Evolutionary conservation across 2,113 vertebrate species (phyloP).

Genomic region (Clinocottus analis): DNA sequence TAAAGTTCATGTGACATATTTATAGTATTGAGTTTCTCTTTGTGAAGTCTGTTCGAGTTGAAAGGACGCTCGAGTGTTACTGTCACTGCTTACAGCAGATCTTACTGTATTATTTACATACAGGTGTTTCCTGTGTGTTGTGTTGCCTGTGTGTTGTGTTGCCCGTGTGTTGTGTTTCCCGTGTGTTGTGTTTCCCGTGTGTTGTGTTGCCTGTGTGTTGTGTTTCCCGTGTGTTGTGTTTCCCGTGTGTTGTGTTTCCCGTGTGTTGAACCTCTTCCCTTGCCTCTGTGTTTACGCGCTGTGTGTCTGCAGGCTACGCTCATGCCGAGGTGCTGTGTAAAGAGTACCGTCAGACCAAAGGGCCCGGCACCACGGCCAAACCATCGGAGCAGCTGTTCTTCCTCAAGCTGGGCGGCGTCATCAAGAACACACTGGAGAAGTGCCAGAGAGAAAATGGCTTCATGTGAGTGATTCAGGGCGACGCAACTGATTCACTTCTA

Average conservation of each 20-base stretch:
- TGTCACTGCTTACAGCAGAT: neutral
- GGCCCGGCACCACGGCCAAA: conserved; percentile 93
- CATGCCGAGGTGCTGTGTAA: conserved; percentile 93
- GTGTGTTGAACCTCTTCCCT: too few species aligned
- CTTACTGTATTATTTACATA: neutral
- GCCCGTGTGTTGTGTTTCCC: too few species aligned
- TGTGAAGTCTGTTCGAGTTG: neutral
- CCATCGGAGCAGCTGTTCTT: conserved; percentile 98
- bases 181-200: too few species aligned
- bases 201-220: too few species aligned
- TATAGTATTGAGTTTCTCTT: neutral
- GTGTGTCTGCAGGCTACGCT: too few species aligned
- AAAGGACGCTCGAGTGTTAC: neutral
- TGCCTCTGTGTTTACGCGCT: too few species aligned
- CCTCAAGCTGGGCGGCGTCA: conserved; percentile 89
- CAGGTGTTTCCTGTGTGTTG: conserved; percentile 52
- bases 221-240: too few species aligned
- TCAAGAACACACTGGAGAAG: conserved; percentile 95
- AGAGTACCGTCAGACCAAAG: conserved; percentile 97
- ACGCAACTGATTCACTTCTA: too few species aligned
- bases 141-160: too few species aligned
- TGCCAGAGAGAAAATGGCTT: conserved; percentile 98
- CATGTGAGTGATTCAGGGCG: too few species aligned
- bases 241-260: too few species aligned
- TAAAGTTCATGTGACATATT: neutral